phyloP scores from a whole-genome alignment of 2,888 invertebrate species.

The Protophormia terraenovae region DNA sequence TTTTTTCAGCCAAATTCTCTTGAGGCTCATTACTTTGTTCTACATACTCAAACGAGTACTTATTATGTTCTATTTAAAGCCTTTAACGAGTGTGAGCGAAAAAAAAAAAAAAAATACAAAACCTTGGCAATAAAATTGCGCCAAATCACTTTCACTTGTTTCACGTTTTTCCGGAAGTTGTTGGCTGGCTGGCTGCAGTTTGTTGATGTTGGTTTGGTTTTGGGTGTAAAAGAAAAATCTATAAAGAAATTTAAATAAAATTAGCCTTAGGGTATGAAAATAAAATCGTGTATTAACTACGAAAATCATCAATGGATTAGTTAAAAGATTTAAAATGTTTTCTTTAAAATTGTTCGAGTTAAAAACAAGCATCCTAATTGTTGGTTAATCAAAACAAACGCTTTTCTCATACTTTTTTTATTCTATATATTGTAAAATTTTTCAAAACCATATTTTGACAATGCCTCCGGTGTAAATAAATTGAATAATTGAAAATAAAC shows the following conservation, averaged over 20 bases:
- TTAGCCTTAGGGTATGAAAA: constrained; percentile 40
- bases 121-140: constrained; percentile 64
- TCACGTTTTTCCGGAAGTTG: constrained; percentile 23
- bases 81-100: constrained; percentile 20
- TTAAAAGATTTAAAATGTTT: neutral
- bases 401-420: constrained; percentile 4
- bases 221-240: constrained; percentile 21
- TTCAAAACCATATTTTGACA: constrained; percentile 69
- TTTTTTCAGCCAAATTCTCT: constrained; percentile 42
- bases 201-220: neutral
- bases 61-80: constrained; percentile 35
- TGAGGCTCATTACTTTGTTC: constrained; percentile 62
- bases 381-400: constrained; percentile 7
- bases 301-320: neutral
- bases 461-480: constrained; percentile 78
- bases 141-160: constrained; percentile 63
- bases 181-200: constrained; percentile 19
- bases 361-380: neutral
- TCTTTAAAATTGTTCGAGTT: neutral
- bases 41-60: neutral
- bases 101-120: neutral
- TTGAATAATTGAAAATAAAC: constrained; percentile 73
- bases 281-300: neutral
- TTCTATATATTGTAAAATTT: constrained; percentile 24
- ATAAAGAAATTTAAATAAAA: constrained; percentile 46